Percentiles rank a stretch among this genome's conserved stretches.
Evolutionary conservation across 1,140 invertebrate genomes (phyloP).

Genomic region (Trichonephila clavipes): DNA sequence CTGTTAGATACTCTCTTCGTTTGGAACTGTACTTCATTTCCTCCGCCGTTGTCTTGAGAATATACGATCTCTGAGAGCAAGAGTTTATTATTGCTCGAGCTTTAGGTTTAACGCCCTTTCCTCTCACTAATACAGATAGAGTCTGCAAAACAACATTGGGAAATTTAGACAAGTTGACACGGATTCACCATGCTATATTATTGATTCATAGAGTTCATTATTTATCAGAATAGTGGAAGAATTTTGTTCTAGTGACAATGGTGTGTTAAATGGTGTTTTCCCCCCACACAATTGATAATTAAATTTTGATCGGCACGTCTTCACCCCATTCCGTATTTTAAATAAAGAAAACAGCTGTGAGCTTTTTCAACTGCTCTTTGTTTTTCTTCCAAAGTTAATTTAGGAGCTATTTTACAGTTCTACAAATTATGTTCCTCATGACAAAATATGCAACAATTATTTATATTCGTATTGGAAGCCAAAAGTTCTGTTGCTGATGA

Average conservation of each 20-base stretch:
- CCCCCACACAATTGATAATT: slow-evolving; percentile 24
- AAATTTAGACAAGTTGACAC: neutral
- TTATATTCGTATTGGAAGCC: no score
- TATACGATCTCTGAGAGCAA: neutral
- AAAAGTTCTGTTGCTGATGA: no score
- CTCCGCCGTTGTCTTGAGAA: neutral
- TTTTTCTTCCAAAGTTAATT: neutral
- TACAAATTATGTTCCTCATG: no score
- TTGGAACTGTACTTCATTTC: slow-evolving; percentile 29
- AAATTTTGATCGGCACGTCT: neutral
- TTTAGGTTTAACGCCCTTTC: neutral
- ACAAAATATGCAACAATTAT: no score
- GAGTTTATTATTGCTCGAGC: slow-evolving; percentile 16
- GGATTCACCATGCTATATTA: neutral
- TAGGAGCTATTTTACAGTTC: no score
- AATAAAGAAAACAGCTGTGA: slow-evolving; percentile 11
- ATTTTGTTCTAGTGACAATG: neutral
- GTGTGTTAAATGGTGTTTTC: neutral
- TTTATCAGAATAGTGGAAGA: neutral
- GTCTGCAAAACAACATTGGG: neutral
- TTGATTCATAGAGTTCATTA: neutral
- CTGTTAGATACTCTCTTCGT: neutral
- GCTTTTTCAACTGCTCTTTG: slow-evolving; percentile 19
- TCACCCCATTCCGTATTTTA: slow-evolving; percentile 1
- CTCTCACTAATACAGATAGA: neutral